Evolutionary conservation across 2,113 vertebrate genomes (phyloP).

Genomic region (Chitala chitala): DNA sequence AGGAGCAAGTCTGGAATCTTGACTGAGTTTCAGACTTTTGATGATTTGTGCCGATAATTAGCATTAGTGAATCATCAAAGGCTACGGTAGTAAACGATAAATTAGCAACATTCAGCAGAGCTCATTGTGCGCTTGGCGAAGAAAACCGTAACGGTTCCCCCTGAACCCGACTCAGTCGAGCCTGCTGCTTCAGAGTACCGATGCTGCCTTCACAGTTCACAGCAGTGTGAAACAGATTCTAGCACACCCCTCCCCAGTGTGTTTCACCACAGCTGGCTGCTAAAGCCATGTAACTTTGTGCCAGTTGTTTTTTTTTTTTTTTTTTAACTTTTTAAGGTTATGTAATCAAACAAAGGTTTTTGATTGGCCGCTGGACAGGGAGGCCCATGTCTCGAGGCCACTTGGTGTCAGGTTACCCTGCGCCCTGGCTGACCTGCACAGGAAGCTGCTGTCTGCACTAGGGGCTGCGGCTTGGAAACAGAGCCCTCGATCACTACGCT

Average conservation of each 20-base stretch:
- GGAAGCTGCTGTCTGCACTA: slow-evolving; percentile 1
- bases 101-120: not conserved
- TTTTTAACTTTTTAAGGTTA: not conserved
- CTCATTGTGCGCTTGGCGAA: not conserved
- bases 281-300: not conserved
- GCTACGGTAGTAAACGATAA: too few species aligned
- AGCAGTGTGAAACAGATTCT: not conserved
- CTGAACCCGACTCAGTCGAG: not conserved
- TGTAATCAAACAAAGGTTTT: not conserved
- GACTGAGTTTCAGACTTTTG: not conserved
- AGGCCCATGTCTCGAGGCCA: not conserved
- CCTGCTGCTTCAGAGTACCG: not conserved
- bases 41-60: not conserved
- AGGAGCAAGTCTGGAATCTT: not conserved
- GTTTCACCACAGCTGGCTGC: not conserved
- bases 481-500: not conserved
- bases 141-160: not conserved
- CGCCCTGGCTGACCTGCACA: slow-evolving; percentile 1
- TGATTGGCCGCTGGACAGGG: not conserved
- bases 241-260: not conserved
- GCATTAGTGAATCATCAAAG: not conserved
- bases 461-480: not conserved
- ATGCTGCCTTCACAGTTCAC: not conserved
- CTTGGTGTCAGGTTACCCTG: not conserved
- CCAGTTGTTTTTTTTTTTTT: not conserved